Evolutionary conservation across 2,797 vertebrate species (phyloP).

Genomic region (Lates japonicus): DNA sequence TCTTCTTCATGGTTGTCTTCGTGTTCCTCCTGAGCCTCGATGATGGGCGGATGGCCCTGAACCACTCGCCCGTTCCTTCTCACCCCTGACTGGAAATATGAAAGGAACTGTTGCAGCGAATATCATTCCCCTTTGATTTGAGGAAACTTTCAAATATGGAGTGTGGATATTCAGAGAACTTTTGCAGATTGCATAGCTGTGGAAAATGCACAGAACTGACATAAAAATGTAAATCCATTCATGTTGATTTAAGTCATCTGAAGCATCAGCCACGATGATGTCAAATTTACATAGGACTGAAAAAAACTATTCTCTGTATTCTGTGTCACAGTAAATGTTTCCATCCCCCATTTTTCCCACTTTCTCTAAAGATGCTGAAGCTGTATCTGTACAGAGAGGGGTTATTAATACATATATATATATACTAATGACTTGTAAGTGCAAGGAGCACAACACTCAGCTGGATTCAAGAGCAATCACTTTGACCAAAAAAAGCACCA

Average conservation of each 20-base stretch:
- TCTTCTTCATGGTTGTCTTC: slow-evolving; percentile 66
- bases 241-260: no score
- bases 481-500: slow-evolving; percentile 21
- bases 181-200: slow-evolving; percentile 1
- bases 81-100: slow-evolving; percentile 68
- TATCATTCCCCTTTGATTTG: background rate
- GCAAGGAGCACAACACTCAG: slow-evolving; percentile 23
- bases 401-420: background rate
- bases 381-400: slow-evolving; percentile 10
- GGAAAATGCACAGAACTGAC: slow-evolving; percentile 3
- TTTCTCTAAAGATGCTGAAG: slow-evolving; percentile 25
- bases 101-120: background rate
- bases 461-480: slow-evolving; percentile 17
- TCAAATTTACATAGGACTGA: no score
- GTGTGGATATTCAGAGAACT: background rate
- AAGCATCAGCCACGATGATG: no score
- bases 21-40: slow-evolving; percentile 64
- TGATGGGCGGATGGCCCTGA: slow-evolving; percentile 75
- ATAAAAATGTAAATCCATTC: background rate
- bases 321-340: slow-evolving; percentile 6
- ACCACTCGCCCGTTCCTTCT: slow-evolving; percentile 81
- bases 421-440: slow-evolving; percentile 31
- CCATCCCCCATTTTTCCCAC: background rate
- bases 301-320: background rate
- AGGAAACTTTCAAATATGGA: background rate